Percentiles rank a stretch among this genome's conserved stretches.
phyloP scores from a whole-genome alignment of 2,797 vertebrate species.

The Euphonia xanthogaster region DNA sequence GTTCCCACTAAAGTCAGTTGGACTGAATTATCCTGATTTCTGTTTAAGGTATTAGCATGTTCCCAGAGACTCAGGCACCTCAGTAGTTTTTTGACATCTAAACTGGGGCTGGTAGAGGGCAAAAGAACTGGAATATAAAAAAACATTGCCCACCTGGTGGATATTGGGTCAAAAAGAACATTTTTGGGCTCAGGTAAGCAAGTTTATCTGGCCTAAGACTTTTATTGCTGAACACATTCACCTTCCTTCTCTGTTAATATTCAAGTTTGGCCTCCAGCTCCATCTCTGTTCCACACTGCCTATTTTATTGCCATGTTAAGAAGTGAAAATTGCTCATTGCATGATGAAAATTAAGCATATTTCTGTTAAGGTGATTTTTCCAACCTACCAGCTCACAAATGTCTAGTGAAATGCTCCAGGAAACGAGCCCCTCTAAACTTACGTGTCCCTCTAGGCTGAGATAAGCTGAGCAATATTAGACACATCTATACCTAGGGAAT shows the following conservation, averaged over 20 bases:
- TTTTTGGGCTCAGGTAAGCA: background rate
- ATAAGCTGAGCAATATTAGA: conserved; percentile 36
- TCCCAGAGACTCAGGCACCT: background rate
- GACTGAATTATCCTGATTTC: background rate
- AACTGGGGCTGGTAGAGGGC: background rate
- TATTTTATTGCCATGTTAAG: background rate
- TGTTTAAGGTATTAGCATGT: background rate
- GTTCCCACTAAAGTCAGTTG: background rate
- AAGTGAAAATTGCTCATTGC: background rate
- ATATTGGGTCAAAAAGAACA: background rate
- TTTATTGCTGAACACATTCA: background rate
- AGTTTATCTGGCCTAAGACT: background rate
- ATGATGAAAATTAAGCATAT: background rate
- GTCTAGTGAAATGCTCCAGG: conserved; percentile 12
- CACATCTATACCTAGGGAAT: conserved; percentile 20
- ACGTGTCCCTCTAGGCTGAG: conserved; percentile 45
- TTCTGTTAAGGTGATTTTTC: conserved; percentile 8
- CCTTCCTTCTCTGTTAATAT: background rate
- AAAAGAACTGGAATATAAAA: background rate
- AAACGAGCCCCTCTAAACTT: background rate
- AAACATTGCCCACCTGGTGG: background rate
- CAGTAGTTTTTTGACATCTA: background rate
- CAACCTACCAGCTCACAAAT: background rate
- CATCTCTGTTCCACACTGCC: background rate
- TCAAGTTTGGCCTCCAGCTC: background rate